Percentiles rank a stretch among this genome's conserved stretches.
phyloP scores from a whole-genome alignment of 2,113 vertebrate genomes.

The Astur gentilis region DNA sequence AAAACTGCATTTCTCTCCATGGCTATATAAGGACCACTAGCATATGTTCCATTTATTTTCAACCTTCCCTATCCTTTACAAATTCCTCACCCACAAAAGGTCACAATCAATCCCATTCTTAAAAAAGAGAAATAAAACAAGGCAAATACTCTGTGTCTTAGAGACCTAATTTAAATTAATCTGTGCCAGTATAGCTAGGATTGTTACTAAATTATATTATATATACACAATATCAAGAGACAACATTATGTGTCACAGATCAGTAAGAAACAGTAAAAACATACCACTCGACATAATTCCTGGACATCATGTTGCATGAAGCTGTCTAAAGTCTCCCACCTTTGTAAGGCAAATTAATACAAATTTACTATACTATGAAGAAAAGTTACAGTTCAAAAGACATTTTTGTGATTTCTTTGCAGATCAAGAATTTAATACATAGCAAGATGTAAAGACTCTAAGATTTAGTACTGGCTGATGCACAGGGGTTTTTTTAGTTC shows the following conservation, averaged over 20 bases:
- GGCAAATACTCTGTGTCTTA: neutral
- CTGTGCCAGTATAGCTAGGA: neutral
- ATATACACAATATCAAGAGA: neutral
- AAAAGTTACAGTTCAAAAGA: neutral
- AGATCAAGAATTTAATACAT: neutral
- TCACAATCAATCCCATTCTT: neutral
- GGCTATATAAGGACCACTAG: neutral
- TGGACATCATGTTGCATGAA: slow-evolving; percentile 99
- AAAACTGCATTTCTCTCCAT: neutral
- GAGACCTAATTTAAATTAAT: neutral
- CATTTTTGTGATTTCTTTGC: neutral
- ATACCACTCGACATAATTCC: slow-evolving; percentile 97
- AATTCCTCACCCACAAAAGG: neutral
- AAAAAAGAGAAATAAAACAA: neutral
- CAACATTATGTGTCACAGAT: neutral
- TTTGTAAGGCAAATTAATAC: slow-evolving; percentile 55
- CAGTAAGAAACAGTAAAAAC: slow-evolving; percentile 56
- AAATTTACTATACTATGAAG: neutral
- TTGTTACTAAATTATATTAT: neutral
- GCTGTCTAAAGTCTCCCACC: slow-evolving; percentile 99
- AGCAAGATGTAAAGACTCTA: neutral
- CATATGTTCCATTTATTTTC: neutral
- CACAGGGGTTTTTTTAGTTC: neutral
- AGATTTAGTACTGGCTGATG: neutral
- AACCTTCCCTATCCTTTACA: neutral